Evolutionary conservation across 1,140 invertebrate species (phyloP), one percentile per base, ranked within the genome.

Genomic region (Tetramorium parvispinum): DNA sequence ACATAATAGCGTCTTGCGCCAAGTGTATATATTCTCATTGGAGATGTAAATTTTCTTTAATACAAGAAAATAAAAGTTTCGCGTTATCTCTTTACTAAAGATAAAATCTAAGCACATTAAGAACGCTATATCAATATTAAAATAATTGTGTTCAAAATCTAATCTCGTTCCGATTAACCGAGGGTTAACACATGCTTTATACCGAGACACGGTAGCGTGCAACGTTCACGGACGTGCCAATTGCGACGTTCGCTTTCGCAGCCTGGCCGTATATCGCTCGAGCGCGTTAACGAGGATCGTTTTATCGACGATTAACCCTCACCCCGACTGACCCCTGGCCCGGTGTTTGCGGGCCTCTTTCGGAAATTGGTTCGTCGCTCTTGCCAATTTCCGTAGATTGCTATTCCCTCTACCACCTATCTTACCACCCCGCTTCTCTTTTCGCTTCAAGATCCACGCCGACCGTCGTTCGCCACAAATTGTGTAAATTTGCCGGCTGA

Each of bases 371-470:
- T 94, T 94, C 89, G 94, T 92, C 93, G 92, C 91, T 94, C 92
- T 93, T 93, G 91, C 93, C 94, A 95, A 94, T 95, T 95, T 94
- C 93, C 93, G 93, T 85, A 94, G 94, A 94, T 94, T 94, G 93
- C 92, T 93, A 88, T 88, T 65, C 87, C 88, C 76, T 21, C 71
- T 71, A 27, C 57, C 77, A 65, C 79, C 76, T 57, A 85, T 89
- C 81, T 85, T 75, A 59, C 87, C 71, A 51, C 21, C 24, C 63
- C 55, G 27, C 32, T 87, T 89, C 91, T 92, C 88, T 91, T 87
- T 65, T 68, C 68, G 46, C 75, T 86, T 70, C 66, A 82, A 88
- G 90, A 91, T 91, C 86, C 77, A 32, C 85, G 83, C 88, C 90
- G 76, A 76, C 81, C 91, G 89, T 92, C 90, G 87, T 92, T 91